These are phyloP conservation scores for Papilio polytes DNA, from an alignment of 1,140 invertebrate species.

Conservation along the genomic window DNA sequence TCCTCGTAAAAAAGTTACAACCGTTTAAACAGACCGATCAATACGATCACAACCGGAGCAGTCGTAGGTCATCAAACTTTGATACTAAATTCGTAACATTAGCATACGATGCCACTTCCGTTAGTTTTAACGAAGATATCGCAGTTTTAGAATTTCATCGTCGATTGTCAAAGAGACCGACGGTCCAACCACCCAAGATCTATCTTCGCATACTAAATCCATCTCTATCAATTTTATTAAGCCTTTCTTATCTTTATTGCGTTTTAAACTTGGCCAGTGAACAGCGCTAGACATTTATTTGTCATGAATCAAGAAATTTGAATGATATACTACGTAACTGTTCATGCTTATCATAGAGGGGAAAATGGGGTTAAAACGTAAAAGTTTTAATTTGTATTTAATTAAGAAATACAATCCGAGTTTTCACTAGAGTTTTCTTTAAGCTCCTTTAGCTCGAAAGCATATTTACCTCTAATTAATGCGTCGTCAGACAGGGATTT, in stretches of 20 bases:
- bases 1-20: slow-evolving; percentile 65
- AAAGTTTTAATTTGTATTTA: too few relatives aligned
- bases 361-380: too few relatives aligned
- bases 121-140: slow-evolving; percentile 48
- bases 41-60: slow-evolving; percentile 55
- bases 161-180: slow-evolving; percentile 61
- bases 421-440: not conserved
- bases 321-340: not conserved
- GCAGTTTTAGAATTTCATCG: slow-evolving; percentile 51
- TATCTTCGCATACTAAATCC: slow-evolving; percentile 50
- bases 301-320: slow-evolving; percentile 17
- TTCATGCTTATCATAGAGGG: too few relatives aligned
- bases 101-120: slow-evolving; percentile 50
- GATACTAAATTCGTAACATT: slow-evolving; percentile 61
- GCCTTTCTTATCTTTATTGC: slow-evolving; percentile 69
- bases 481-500: slow-evolving; percentile 28
- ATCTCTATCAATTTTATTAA: slow-evolving; percentile 74
- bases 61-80: slow-evolving; percentile 58
- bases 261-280: slow-evolving; percentile 46
- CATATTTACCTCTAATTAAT: not conserved
- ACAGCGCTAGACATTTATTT: slow-evolving; percentile 42
- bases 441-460: not conserved
- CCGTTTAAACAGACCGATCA: slow-evolving; percentile 64
- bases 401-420: too few relatives aligned
- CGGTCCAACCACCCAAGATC: slow-evolving; percentile 56